Evolutionary conservation across 2,888 invertebrate species (phyloP).

Genomic region (Mantis religiosa): DNA sequence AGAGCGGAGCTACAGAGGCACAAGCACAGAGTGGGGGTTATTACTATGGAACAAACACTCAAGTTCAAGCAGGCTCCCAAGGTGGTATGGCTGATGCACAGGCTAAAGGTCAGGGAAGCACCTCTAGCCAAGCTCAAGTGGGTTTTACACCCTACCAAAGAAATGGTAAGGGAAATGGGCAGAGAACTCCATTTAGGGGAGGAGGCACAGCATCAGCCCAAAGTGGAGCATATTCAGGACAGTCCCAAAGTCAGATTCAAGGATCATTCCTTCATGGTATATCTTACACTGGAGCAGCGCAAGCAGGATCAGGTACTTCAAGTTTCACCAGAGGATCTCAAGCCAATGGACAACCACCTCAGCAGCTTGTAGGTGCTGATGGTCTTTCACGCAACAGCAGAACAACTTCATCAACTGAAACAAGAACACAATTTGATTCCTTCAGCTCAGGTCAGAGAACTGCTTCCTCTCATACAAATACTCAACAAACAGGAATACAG

Average conservation of each 20-base stretch:
- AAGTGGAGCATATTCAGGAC: conserved; percentile 68
- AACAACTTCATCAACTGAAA: background rate
- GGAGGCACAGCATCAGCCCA: conserved; percentile 77
- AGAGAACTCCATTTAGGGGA: conserved; percentile 61
- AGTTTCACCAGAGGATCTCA: background rate
- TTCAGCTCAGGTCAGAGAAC: background rate
- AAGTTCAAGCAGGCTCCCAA: conserved; percentile 75
- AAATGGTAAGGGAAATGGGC: conserved; percentile 50
- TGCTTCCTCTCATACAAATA: background rate
- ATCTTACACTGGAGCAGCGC: conserved; percentile 74
- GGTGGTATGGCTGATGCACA: conserved; percentile 84
- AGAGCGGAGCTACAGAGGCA: conserved; percentile 71
- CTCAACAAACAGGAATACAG: background rate
- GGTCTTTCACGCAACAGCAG: background rate
- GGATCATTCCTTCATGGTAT: conserved; percentile 77
- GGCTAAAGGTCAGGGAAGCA: conserved; percentile 77
- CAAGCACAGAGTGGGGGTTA: conserved; percentile 70
- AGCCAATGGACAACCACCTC: background rate
- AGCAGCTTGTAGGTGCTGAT: background rate
- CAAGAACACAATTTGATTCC: background rate
- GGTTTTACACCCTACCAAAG: conserved; percentile 71
- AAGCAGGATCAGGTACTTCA: conserved; percentile 65
- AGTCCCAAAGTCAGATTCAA: conserved; percentile 77
- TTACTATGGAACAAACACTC: conserved; percentile 71
- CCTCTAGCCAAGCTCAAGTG: conserved; percentile 84